These are phyloP conservation scores for Silurus meridionalis DNA, from an alignment of 2,113 vertebrate species.

Conservation along the genomic window DNA sequence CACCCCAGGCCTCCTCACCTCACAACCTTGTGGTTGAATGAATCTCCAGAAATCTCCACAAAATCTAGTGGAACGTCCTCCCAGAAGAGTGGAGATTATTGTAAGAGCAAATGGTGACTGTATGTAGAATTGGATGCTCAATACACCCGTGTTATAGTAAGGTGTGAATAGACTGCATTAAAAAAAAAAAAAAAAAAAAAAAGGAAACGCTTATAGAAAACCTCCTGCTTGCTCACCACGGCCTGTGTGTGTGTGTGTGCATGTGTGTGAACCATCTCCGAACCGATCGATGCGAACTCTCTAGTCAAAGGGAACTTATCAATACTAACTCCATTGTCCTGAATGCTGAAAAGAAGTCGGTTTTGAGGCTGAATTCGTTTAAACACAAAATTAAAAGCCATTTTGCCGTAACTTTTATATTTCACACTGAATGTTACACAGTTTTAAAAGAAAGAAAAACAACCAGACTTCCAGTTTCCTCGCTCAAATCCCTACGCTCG, in stretches of 20 bases:
- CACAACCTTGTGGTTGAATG: no score
- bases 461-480: background rate
- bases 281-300: conserved; percentile 50
- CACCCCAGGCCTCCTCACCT: no score
- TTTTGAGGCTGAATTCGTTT: conserved; percentile 54
- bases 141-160: no score
- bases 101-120: no score
- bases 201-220: conserved; percentile 15
- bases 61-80: no score
- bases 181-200: background rate
- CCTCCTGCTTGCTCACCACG: background rate
- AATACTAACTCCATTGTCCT: conserved; percentile 55
- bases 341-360: conserved; percentile 41
- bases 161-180: background rate
- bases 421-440: background rate
- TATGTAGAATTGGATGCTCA: background rate
- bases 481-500: no score
- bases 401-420: conserved; percentile 41
- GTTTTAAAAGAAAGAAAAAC: background rate
- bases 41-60: no score
- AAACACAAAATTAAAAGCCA: conserved; percentile 59
- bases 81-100: no score
- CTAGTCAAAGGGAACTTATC: conserved; percentile 43
- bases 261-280: background rate
- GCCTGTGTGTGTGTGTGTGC: conserved; percentile 17